Evolutionary conservation across 1,140 invertebrate genomes (phyloP).

Genomic region (Formica exsecta): DNA sequence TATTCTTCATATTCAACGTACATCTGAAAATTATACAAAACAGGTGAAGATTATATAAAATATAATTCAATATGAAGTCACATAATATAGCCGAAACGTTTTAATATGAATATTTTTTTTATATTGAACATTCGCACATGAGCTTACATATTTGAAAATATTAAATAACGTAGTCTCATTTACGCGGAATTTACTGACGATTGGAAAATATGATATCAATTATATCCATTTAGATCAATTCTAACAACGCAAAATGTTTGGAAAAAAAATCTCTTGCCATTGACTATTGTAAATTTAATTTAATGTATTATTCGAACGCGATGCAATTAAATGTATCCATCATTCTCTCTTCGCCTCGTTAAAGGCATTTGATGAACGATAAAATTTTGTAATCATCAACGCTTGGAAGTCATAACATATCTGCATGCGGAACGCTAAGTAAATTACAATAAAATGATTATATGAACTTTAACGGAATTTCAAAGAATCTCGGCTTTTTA

Average conservation of each 20-base stretch:
- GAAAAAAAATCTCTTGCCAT: conserved; percentile 26
- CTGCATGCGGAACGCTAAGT: neutral
- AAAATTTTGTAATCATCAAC: conserved; percentile 45
- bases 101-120: conserved; percentile 53
- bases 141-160: conserved; percentile 32
- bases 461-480: conserved; percentile 20
- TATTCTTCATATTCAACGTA: conserved; percentile 7
- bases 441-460: conserved; percentile 34
- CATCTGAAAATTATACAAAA: conserved; percentile 19
- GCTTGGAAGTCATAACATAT: neutral
- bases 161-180: conserved; percentile 42
- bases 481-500: neutral
- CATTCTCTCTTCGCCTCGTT: conserved; percentile 50
- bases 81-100: conserved; percentile 29
- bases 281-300: conserved; percentile 53
- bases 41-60: conserved; percentile 6
- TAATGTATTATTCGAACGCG: neutral
- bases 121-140: neutral
- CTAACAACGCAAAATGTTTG: conserved; percentile 24
- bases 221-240: conserved; percentile 17
- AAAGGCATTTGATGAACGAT: conserved; percentile 44
- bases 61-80: conserved; percentile 10
- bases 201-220: conserved; percentile 36
- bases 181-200: conserved; percentile 36
- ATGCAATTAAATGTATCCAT: conserved; percentile 24